A percentile compares a stretch with the other conserved stretches of the same genome.
These are phyloP conservation scores for Halcyon smyrnensis DNA, from an alignment of 2,797 vertebrate species.

Conservation along the genomic window DNA sequence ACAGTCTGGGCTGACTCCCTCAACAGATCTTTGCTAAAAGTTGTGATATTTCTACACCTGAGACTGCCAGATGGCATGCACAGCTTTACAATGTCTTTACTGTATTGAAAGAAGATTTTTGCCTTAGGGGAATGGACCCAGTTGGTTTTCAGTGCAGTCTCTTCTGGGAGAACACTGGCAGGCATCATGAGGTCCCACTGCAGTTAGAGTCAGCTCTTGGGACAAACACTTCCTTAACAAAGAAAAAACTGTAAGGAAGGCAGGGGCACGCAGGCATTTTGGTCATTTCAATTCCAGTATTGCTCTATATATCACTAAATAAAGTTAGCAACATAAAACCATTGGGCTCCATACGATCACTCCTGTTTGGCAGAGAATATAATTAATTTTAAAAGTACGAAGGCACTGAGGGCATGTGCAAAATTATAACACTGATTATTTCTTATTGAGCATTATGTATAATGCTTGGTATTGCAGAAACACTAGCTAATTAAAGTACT, in stretches of 20 bases:
- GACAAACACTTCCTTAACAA: not conserved
- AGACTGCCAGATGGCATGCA: not conserved
- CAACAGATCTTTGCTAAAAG: not conserved
- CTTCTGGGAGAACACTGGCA: not conserved
- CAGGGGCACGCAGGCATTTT: not conserved
- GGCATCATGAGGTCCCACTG: not conserved
- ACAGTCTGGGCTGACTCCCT: not conserved
- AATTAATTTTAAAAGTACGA: not conserved
- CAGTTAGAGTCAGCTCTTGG: not conserved
- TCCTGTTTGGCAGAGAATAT: not conserved
- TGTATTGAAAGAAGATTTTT: not conserved
- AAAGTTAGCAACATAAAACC: not conserved
- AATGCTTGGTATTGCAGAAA: not conserved
- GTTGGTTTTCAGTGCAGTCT: not conserved
- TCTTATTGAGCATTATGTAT: not conserved
- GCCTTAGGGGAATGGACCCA: fast-evolving
- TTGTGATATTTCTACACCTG: not conserved
- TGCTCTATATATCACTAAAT: not conserved
- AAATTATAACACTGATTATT: not conserved
- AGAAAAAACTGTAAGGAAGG: not conserved
- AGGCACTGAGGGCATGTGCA: not conserved
- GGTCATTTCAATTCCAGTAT: not conserved
- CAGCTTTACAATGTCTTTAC: not conserved
- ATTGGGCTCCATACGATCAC: not conserved
- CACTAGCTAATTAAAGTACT: not conserved